Conservation (phyloP, 2,113 vertebrate species). For the Alligator sinensis region DNA sequence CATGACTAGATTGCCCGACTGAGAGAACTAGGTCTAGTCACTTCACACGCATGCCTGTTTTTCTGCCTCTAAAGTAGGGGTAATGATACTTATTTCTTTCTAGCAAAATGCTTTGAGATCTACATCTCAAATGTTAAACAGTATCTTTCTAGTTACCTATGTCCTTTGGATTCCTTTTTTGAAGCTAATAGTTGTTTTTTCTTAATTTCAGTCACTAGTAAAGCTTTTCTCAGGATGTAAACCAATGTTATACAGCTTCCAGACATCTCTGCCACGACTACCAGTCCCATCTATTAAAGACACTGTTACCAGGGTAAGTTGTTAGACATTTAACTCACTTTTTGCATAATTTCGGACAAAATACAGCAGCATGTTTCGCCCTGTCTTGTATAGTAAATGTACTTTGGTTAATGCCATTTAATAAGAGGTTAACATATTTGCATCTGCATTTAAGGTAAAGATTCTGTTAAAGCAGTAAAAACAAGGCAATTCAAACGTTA, state of each 20-base stretch:
- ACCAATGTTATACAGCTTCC: slow-evolving; percentile 97
- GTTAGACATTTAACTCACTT: not conserved
- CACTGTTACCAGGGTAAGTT: slow-evolving; percentile 88
- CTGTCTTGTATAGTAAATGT: not conserved
- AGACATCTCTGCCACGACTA: slow-evolving; percentile 91
- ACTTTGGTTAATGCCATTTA: not conserved
- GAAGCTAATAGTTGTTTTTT: not conserved
- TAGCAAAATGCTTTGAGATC: not conserved
- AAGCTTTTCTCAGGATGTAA: slow-evolving; percentile 94
- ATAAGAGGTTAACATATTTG: not conserved
- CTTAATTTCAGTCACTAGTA: slow-evolving; percentile 83
- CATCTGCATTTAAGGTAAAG: not conserved
- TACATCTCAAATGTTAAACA: not conserved
- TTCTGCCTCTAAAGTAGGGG: too few relatives aligned
- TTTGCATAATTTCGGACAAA: not conserved
- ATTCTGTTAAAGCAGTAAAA: not conserved
- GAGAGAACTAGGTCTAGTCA: too few relatives aligned
- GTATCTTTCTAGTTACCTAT: too few relatives aligned
- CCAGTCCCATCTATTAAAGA: slow-evolving; percentile 90
- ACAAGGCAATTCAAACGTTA: not conserved
- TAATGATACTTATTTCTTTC: too few relatives aligned
- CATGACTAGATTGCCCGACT: not conserved
- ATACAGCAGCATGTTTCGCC: not conserved
- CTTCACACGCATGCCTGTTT: too few relatives aligned
- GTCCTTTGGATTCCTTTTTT: not conserved